Conservation (phyloP, 2,797 vertebrate genomes). For the Thalassophryne amazonica region DNA sequence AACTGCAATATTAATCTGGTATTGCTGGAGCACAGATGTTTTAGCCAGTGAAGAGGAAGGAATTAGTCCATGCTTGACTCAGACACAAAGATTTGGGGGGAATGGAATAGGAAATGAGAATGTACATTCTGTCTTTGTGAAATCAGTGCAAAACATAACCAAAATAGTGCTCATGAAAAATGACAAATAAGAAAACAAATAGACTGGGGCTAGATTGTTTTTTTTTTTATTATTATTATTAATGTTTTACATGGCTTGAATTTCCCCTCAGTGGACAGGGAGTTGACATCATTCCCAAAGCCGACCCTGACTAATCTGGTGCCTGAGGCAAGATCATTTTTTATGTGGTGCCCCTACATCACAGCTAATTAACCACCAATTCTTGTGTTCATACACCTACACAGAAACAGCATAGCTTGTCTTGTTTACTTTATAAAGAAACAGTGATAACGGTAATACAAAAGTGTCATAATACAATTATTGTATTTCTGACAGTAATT, state of each 20-base stretch:
- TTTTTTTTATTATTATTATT: too few relatives aligned
- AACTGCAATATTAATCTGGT: background rate
- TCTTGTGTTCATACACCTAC: too few relatives aligned
- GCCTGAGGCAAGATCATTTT: too few relatives aligned
- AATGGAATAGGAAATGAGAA: background rate
- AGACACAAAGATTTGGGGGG: background rate
- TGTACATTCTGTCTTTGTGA: background rate
- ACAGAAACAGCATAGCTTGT: too few relatives aligned
- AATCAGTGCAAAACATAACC: conserved; percentile 17
- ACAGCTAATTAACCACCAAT: too few relatives aligned
- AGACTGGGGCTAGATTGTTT: background rate
- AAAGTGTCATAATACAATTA: too few relatives aligned
- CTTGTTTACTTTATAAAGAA: too few relatives aligned
- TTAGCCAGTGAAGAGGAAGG: background rate
- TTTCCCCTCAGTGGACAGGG: background rate
- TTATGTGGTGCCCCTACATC: too few relatives aligned
- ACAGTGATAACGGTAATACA: too few relatives aligned
- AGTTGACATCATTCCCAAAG: background rate
- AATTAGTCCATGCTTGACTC: background rate
- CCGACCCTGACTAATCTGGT: too few relatives aligned
- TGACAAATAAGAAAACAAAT: background rate
- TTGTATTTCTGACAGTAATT: too few relatives aligned
- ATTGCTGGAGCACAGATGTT: background rate
- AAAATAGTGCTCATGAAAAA: conserved; percentile 15
- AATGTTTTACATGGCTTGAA: background rate